Evolutionary conservation across 2,888 invertebrate genomes (phyloP), one percentile per base, ranked within the genome.

Genomic region (Acleris holmiana): DNA sequence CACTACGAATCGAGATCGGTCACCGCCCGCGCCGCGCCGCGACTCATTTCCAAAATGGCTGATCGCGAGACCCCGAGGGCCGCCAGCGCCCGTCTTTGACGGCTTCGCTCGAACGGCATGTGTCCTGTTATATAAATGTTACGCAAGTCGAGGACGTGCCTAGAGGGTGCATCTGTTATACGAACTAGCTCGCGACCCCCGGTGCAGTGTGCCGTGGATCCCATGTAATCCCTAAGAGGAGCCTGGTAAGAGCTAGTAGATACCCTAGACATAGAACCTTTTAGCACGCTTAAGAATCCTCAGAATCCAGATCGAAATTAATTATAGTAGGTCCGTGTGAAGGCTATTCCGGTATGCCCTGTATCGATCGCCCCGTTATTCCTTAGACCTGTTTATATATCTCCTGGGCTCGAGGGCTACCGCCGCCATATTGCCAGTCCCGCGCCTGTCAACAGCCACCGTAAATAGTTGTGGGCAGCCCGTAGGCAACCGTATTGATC

Each of bases 61-160:
- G 90, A 82, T 78, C 77, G 78, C 73, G 73, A 67, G 71, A 70
- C 80, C 77, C 79, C 74, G 75, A 73, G 69, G 78, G 76, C 73
- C 77, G 79, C 80, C 81, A 82, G 79, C 78, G 78, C 74, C 76
- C 78, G 76, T 76, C 80, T 82, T 73, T 84, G 82, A 83, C 79
- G 77, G 76, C 74, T 76, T 76, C 73, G 74, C 77, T 77, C 79
- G 79, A 76, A 75, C 80, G 83, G 79, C 75, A 82, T 83, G 88
- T 88, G 86, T 77, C 79, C 83, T 79, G 84, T 86, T 85, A 86
- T 85, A 88, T 90, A 90, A 89, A 91, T 91, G 91, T 88, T 91
- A 90, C 88, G 89, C 89, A 89, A 90, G 86, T 85, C 82, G 77
- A 83, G 79, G 80, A 82, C 80, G 77, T 85, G 87, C 78, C 79